A percentile compares a stretch with the other conserved stretches of the same genome.
Evolutionary conservation across 23 tunicate species (phyloP).

Genomic region (Halocynthia aurantium): DNA sequence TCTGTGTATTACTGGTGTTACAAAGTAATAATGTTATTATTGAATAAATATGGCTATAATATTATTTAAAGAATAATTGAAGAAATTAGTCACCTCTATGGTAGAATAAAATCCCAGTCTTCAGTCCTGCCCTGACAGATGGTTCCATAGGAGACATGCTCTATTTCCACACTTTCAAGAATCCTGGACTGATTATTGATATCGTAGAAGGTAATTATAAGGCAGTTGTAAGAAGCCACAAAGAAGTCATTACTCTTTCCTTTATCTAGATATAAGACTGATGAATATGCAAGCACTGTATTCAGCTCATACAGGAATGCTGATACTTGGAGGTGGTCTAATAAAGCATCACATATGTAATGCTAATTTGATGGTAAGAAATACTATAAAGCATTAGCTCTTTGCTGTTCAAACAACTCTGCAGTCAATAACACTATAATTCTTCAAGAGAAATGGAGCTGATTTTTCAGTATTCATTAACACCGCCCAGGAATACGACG

Average conservation of each 20-base stretch:
- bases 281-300: slow-evolving; percentile 82
- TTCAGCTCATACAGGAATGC: slow-evolving; percentile 93
- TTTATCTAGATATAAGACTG: slow-evolving; percentile 51
- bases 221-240: too few species aligned
- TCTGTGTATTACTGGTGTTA: slow-evolving; percentile 97
- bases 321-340: slow-evolving; percentile 88
- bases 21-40: slow-evolving; percentile 33
- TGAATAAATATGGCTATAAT: neutral
- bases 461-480: slow-evolving; percentile 85
- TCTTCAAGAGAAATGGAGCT: slow-evolving; percentile 84
- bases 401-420: neutral
- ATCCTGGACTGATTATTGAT: slow-evolving; percentile 78
- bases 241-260: neutral
- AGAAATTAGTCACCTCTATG: neutral
- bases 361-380: slow-evolving; percentile 82
- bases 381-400: neutral
- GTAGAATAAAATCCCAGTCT: slow-evolving; percentile 90
- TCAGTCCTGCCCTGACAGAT: slow-evolving; percentile 92
- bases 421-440: neutral
- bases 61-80: too few species aligned
- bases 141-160: slow-evolving; percentile 98
- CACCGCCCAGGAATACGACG: slow-evolving; percentile 98
- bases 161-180: slow-evolving; percentile 72
- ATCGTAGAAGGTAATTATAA: slow-evolving; percentile 59
- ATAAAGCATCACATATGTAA: slow-evolving; percentile 96